A percentile compares a stretch with the other conserved stretches of the same genome.
These are phyloP conservation scores for Drosophila ohnishii DNA, from an alignment of 1,140 invertebrate species.

Conservation along the genomic window DNA sequence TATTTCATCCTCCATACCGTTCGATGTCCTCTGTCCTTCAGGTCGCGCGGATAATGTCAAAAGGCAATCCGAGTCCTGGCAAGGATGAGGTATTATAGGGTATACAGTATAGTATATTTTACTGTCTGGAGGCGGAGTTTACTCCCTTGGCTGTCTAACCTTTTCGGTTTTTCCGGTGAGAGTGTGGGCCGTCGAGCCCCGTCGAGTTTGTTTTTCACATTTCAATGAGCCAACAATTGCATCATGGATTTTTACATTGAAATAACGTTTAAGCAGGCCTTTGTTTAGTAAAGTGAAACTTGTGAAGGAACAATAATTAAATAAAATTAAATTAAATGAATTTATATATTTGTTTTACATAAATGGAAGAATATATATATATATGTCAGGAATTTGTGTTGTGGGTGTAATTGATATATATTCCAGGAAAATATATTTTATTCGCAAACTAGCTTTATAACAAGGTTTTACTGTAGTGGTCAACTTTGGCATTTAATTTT, in stretches of 20 bases:
- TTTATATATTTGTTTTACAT: no score
- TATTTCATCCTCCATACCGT: conserved; percentile 17
- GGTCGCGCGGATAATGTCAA: conserved; percentile 62
- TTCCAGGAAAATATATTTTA: no score
- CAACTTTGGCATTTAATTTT: conserved; percentile 70
- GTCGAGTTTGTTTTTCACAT: conserved; percentile 48
- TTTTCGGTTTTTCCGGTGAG: conserved; percentile 44
- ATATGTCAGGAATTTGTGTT: no score
- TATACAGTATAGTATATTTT: conserved; percentile 17
- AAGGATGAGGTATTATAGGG: neutral
- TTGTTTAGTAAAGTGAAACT: neutral
- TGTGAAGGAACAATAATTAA: neutral
- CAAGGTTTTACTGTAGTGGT: conserved; percentile 20
- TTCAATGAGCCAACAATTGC: conserved; percentile 76
- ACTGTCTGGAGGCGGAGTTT: conserved; percentile 34
- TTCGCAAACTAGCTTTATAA: neutral
- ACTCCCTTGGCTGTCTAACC: conserved; percentile 15
- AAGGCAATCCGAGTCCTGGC: conserved; percentile 40
- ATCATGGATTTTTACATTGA: conserved; percentile 42
- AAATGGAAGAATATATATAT: no score
- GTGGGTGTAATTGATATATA: neutral
- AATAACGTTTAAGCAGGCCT: neutral
- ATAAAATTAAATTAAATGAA: no score
- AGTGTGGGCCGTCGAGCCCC: neutral
- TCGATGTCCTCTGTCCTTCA: conserved; percentile 62